phyloP scores from a whole-genome alignment of 2,113 vertebrate genomes.

The Gambusia holbrooki region DNA sequence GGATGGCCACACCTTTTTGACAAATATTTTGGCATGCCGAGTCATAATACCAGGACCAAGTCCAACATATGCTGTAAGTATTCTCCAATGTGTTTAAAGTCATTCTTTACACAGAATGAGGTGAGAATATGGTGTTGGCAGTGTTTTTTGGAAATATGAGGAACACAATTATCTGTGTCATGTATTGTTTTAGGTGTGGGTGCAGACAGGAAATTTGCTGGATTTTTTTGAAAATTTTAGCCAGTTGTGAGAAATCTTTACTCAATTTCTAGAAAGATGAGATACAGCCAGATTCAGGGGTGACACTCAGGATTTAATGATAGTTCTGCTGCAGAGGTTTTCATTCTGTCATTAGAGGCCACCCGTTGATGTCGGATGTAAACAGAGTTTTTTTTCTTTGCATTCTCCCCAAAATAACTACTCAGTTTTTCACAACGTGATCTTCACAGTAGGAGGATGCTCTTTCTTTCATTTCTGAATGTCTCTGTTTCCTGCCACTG shows the following conservation, averaged over 20 bases:
- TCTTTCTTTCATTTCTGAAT: conserved; percentile 2
- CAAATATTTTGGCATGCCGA: conserved; percentile 85
- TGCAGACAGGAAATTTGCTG: not conserved
- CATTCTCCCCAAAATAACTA: not conserved
- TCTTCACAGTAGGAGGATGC: not conserved
- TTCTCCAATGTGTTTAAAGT: not conserved
- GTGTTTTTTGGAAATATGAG: not conserved
- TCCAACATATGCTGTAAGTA: conserved; percentile 89
- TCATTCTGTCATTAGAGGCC: not conserved
- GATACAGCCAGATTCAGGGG: not conserved
- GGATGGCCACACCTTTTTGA: conserved; percentile 93
- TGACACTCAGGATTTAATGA: not conserved
- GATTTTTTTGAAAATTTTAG: not conserved
- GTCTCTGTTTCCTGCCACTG: not conserved
- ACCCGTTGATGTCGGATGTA: not conserved
- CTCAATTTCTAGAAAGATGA: not conserved
- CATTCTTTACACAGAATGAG: not conserved
- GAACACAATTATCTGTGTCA: not conserved
- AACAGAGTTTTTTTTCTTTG: not conserved
- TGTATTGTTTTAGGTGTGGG: not conserved
- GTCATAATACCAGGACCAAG: conserved; percentile 71
- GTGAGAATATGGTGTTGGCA: not conserved
- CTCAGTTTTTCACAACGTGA: not conserved
- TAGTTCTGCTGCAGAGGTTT: not conserved
- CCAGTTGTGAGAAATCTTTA: not conserved